Conservation (phyloP, 2,113 vertebrate genomes). For the Elaphurus davidianus region DNA sequence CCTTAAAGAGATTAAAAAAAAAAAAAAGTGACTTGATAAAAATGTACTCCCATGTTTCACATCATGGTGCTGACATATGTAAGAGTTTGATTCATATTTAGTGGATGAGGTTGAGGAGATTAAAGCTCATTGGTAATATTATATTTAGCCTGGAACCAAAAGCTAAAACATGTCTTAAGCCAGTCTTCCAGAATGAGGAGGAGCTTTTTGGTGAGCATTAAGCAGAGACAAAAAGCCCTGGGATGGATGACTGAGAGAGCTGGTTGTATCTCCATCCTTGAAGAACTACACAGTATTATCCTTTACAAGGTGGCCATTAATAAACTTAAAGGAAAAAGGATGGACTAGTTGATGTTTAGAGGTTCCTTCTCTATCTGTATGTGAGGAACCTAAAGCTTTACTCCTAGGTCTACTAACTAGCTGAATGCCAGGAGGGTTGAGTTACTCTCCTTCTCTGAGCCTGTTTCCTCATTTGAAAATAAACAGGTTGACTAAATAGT, state of each 20-base stretch:
- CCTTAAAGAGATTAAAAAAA: neutral
- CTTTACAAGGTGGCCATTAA: neutral
- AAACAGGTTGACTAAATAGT: neutral
- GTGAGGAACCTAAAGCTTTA: neutral
- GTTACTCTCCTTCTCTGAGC: neutral
- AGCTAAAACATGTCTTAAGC: neutral
- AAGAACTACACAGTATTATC: neutral
- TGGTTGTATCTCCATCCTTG: neutral
- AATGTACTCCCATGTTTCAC: neutral
- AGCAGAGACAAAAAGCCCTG: neutral
- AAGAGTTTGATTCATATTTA: neutral
- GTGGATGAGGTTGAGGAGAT: neutral
- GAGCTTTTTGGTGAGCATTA: neutral
- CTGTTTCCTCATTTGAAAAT: neutral
- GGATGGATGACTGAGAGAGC: neutral
- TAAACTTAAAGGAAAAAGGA: neutral
- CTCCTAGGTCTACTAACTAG: neutral
- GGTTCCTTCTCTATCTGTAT: neutral
- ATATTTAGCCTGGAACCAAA: neutral
- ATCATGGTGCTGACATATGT: neutral
- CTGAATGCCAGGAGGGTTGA: neutral
- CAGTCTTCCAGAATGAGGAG: neutral
- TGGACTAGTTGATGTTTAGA: neutral
- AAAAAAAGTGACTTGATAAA: neutral
- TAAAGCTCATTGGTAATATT: neutral